phyloP scores from a whole-genome alignment of 1,140 invertebrate genomes.

The Philopotamus ludificatus region DNA sequence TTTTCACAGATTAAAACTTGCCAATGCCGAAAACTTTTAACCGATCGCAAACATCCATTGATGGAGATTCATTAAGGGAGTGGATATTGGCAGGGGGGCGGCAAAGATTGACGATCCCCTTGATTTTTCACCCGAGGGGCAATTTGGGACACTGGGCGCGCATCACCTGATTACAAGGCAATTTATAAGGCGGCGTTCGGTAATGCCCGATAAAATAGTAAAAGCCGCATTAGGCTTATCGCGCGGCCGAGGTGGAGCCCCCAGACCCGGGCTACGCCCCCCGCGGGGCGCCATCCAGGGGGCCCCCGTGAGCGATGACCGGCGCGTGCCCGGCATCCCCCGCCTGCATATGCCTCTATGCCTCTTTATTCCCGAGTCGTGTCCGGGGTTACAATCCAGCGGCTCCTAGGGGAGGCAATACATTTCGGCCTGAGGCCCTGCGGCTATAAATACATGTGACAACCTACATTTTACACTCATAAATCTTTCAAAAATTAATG shows the following conservation, averaged over 20 bases:
- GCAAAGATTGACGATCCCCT: neutral
- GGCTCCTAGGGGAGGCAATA: conserved; percentile 2
- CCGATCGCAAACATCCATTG: neutral
- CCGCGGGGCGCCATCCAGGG: conserved; percentile 1
- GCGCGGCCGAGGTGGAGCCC: neutral
- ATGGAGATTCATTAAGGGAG: neutral
- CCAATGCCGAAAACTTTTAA: too few species aligned
- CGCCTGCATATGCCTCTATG: conserved; percentile 34
- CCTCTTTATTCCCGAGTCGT: conserved; percentile 32
- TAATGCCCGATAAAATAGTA: conserved; percentile 25
- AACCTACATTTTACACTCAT: conserved; percentile 18
- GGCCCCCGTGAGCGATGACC: conserved; percentile 29
- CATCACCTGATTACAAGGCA: conserved; percentile 26
- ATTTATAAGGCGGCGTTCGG: conserved; percentile 24
- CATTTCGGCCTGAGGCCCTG: conserved; percentile 8
- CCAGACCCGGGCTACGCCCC: neutral
- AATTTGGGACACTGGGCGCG: neutral
- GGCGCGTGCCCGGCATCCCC: conserved; percentile 29
- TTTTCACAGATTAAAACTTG: too few species aligned
- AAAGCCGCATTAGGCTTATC: conserved; percentile 30
- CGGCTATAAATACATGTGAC: conserved; percentile 22
- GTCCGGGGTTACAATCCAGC: conserved; percentile 24
- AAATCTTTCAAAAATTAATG: conserved; percentile 27
- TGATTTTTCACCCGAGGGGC: neutral
- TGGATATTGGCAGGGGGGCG: neutral